These are phyloP conservation scores for Pristiophorus japonicus DNA, from an alignment of 2,113 vertebrate genomes.

Conservation along the genomic window DNA sequence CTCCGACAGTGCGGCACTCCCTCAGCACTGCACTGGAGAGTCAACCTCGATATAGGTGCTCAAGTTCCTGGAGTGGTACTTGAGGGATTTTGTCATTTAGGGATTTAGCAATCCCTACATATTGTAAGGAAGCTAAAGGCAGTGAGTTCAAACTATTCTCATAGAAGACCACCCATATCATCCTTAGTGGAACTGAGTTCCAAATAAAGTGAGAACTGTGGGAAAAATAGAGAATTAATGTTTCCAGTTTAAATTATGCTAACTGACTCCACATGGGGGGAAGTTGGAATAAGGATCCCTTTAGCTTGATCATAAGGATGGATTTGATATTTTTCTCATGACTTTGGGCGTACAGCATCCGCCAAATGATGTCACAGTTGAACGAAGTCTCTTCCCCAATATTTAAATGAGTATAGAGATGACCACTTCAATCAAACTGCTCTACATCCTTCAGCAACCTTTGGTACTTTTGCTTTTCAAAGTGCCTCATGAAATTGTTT, in stretches of 20 bases:
- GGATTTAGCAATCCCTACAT: not conserved
- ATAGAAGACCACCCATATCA: slow-evolving; percentile 16
- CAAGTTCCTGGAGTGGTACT: too few relatives aligned
- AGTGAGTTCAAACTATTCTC: not conserved
- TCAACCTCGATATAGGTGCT: too few relatives aligned
- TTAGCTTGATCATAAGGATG: not conserved
- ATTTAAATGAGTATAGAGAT: not conserved
- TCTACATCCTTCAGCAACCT: not conserved
- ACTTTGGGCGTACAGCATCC: not conserved
- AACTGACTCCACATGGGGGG: not conserved
- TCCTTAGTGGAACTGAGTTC: not conserved
- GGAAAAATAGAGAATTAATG: not conserved
- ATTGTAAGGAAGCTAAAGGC: not conserved
- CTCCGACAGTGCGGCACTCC: too few relatives aligned
- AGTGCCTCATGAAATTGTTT: too few relatives aligned
- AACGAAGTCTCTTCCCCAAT: not conserved
- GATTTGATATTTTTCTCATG: not conserved
- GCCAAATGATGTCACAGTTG: not conserved
- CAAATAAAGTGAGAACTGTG: slow-evolving; percentile 15
- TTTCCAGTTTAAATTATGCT: slow-evolving; percentile 14
- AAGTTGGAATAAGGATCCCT: not conserved
- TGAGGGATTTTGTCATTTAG: too few relatives aligned
- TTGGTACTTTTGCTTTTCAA: not conserved
- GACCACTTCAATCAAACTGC: slow-evolving; percentile 8
- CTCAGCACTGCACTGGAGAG: too few relatives aligned